Evolutionary conservation across 2,113 vertebrate genomes (phyloP), one percentile per base, ranked within the genome.

Genomic region (Saimiri boliviensis): DNA sequence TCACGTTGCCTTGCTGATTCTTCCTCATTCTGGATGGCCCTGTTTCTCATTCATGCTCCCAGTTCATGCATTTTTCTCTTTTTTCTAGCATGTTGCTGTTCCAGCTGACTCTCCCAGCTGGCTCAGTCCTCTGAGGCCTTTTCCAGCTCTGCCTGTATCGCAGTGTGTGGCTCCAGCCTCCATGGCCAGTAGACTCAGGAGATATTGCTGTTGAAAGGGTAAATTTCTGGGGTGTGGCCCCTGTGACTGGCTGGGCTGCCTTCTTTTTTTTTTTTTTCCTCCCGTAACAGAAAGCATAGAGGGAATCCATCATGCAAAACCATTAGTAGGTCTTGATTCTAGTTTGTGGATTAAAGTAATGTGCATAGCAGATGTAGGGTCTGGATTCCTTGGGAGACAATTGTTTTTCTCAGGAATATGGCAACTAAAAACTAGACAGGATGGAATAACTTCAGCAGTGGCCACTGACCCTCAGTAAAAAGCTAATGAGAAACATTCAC

Each of bases 1-100:
- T 52, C 27, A 4, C 2, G 7, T 2, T 17, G 13, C 13, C 52
- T 60, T 13, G 6, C 10, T 1, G 9, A 6, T 19, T 42, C 42
- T 60, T 81, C 27, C n/a, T n/a, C 3, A 1, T 42, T 40, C 45
- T 42, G 3, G 25, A 13, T 23, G 49, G 4, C 27, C 5, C 14
- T 32, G 3, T 32, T 94, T 87, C 82, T 45, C 20, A 0, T 45
- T 45, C 30, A 30, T 11, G 27, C 40, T 35, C 27, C 49, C 19
- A 16, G n/a, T 35, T 12, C 30, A 5, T 35, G 12, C 23, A 8
- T 37, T 63, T 42, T 13, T 54, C 58, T 10, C 27, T 12, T 71
- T 23, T 60, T 77, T 37, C 35, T 70, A 56, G 3, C 12, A 5
- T 30, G 6, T 37, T 74, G 71, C 1, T 27, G 45, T 79, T 81